Conservation (phyloP, 2,797 vertebrate species). For the Erpetoichthys calabaricus region DNA sequence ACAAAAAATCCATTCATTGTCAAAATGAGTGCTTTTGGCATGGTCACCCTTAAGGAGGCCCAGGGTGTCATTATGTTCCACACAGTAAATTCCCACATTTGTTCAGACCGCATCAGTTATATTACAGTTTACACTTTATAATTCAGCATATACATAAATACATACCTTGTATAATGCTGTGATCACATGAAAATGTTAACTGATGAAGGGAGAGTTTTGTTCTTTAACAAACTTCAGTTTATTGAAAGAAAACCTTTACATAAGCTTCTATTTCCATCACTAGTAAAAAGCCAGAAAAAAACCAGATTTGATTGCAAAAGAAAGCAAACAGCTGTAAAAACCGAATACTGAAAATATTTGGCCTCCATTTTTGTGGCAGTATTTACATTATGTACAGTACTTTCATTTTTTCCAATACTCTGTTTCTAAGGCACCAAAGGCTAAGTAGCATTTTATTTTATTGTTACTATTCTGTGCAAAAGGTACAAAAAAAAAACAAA, state of each 20-base stretch:
- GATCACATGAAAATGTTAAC: not conserved
- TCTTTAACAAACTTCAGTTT: conserved; percentile 67
- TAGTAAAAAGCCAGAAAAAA: conserved; percentile 68
- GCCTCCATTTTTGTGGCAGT: conserved; percentile 63
- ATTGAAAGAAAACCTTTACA: conserved; percentile 77
- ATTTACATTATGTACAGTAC: conserved; percentile 66
- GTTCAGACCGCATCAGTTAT: no score
- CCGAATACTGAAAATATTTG: conserved; percentile 75
- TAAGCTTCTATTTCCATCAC: conserved; percentile 58
- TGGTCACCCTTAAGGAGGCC: no score
- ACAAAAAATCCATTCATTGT: no score
- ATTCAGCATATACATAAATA: no score
- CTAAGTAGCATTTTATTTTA: conserved; percentile 62
- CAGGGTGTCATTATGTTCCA: no score
- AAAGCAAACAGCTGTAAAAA: conserved; percentile 68
- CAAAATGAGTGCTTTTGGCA: no score
- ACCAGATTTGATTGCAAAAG: conserved; percentile 58
- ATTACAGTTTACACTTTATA: no score
- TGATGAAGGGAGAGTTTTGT: conserved; percentile 16
- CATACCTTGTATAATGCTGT: not conserved
- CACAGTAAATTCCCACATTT: no score
- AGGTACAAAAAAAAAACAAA: conserved; percentile 24
- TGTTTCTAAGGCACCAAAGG: conserved; percentile 66
- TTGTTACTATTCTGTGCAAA: conserved; percentile 50
- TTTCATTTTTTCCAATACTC: conserved; percentile 60